phyloP scores from a whole-genome alignment of 2,113 vertebrate species.

The Urocitellus parryii region DNA sequence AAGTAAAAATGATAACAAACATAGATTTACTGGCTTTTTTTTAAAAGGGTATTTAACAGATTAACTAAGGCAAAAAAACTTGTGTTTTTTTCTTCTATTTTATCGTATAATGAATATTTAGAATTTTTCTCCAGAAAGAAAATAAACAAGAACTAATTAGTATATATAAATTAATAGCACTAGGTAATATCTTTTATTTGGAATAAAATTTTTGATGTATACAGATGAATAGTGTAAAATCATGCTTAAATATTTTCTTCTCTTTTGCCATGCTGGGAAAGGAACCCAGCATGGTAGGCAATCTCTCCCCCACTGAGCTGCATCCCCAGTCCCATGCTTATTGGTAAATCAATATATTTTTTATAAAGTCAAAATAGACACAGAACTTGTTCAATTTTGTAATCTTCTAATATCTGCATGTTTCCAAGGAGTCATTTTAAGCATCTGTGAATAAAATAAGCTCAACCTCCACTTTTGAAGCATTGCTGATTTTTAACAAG shows the following conservation, averaged over 20 bases:
- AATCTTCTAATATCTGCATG: not conserved
- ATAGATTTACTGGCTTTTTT: not conserved
- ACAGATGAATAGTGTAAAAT: not conserved
- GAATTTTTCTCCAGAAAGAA: not conserved
- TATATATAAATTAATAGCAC: not conserved
- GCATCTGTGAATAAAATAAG: slow-evolving; percentile 22
- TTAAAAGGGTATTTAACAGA: not conserved
- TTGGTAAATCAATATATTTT: slow-evolving; percentile 5
- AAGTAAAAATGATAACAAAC: not conserved
- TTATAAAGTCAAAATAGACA: not conserved
- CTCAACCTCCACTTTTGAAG: not conserved
- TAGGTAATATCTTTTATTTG: not conserved
- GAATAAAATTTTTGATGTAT: not conserved
- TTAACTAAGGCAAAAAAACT: not conserved
- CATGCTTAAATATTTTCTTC: not conserved
- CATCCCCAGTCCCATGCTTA: not conserved
- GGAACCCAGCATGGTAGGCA: not conserved
- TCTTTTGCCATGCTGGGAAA: not conserved
- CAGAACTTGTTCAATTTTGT: not conserved
- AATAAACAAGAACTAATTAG: not conserved
- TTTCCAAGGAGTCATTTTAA: slow-evolving; percentile 9
- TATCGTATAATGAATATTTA: not conserved
- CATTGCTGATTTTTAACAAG: not conserved
- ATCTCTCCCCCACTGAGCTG: not conserved
- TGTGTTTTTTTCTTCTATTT: not conserved